Evolutionary conservation across 2,888 invertebrate genomes (phyloP).

Genomic region (Lamproptera curius): DNA sequence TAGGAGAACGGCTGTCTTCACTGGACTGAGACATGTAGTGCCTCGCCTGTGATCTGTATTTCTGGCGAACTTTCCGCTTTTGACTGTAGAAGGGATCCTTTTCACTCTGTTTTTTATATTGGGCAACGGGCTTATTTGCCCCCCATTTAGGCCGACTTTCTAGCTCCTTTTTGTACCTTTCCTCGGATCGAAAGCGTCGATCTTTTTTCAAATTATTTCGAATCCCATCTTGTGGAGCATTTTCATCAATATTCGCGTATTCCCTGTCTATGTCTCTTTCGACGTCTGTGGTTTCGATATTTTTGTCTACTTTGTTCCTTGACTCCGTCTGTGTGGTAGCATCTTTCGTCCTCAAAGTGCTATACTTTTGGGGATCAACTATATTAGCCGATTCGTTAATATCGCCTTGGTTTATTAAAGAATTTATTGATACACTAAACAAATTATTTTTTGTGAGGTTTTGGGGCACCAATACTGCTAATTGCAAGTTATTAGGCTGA

Average conservation of each 20-base stretch:
- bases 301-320: slow-evolving; percentile 47
- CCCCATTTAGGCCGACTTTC: slow-evolving; percentile 86
- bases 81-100: slow-evolving; percentile 91
- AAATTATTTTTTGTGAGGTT: slow-evolving; percentile 58
- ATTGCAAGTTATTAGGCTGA: slow-evolving; percentile 73
- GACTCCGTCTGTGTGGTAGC: slow-evolving; percentile 84
- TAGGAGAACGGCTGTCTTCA: slow-evolving; percentile 79
- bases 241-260: slow-evolving; percentile 68
- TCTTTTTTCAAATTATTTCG: slow-evolving; percentile 74
- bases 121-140: slow-evolving; percentile 86
- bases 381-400: slow-evolving; percentile 51
- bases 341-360: slow-evolving; percentile 74
- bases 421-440: slow-evolving; percentile 65
- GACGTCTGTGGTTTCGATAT: slow-evolving; percentile 52
- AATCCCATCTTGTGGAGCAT: slow-evolving; percentile 67
- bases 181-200: slow-evolving; percentile 72
- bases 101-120: slow-evolving; percentile 93
- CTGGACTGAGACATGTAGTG: slow-evolving; percentile 79
- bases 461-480: slow-evolving; percentile 79
- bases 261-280: slow-evolving; percentile 73
- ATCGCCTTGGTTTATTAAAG: slow-evolving; percentile 53
- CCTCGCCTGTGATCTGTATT: slow-evolving; percentile 78
- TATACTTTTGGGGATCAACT: slow-evolving; percentile 69
- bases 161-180: slow-evolving; percentile 75
- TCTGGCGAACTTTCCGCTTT: slow-evolving; percentile 82